phyloP scores from a whole-genome alignment of 2,797 vertebrate genomes.

The Menidia menidia region DNA sequence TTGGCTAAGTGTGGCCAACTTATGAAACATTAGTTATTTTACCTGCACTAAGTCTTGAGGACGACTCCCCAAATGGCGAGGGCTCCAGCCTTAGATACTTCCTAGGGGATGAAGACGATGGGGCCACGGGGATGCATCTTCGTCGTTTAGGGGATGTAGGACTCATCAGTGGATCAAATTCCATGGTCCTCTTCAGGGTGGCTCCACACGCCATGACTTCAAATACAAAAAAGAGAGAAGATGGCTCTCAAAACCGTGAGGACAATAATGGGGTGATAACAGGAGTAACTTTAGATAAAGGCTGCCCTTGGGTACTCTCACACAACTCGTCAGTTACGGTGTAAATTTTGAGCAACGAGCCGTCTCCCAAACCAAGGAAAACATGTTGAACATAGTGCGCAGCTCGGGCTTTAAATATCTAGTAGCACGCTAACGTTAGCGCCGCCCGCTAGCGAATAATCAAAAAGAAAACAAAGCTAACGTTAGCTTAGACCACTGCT shows the following conservation, averaged over 20 bases:
- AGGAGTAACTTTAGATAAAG: not conserved
- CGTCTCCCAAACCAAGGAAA: not conserved
- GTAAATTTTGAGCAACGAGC: not conserved
- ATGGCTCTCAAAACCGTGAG: slow-evolving; percentile 43
- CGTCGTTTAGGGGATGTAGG: slow-evolving; percentile 92
- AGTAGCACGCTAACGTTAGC: slow-evolving; percentile 69
- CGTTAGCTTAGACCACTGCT: slow-evolving; percentile 53
- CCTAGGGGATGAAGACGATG: slow-evolving; percentile 89
- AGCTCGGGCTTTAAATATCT: slow-evolving; percentile 56
- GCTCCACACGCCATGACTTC: slow-evolving; percentile 95
- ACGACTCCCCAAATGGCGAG: slow-evolving; percentile 93
- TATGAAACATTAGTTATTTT: slow-evolving; percentile 18
- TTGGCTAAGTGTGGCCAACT: slow-evolving; percentile 32
- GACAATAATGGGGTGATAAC: slow-evolving; percentile 19
- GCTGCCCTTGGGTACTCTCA: not conserved
- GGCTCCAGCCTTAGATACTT: slow-evolving; percentile 96
- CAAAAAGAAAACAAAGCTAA: slow-evolving; percentile 79
- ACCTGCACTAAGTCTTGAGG: slow-evolving; percentile 95
- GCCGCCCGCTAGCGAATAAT: slow-evolving; percentile 48
- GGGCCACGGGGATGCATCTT: slow-evolving; percentile 90
- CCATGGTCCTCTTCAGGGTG: slow-evolving; percentile 97
- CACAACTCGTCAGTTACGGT: not conserved
- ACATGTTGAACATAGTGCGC: slow-evolving; percentile 51
- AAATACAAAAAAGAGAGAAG: slow-evolving; percentile 26
- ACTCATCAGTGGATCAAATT: slow-evolving; percentile 95